Percentiles rank a stretch among this genome's conserved stretches.
These are phyloP conservation scores for Euzophera pinguis DNA, from an alignment of 2,888 invertebrate genomes.

Conservation along the genomic window DNA sequence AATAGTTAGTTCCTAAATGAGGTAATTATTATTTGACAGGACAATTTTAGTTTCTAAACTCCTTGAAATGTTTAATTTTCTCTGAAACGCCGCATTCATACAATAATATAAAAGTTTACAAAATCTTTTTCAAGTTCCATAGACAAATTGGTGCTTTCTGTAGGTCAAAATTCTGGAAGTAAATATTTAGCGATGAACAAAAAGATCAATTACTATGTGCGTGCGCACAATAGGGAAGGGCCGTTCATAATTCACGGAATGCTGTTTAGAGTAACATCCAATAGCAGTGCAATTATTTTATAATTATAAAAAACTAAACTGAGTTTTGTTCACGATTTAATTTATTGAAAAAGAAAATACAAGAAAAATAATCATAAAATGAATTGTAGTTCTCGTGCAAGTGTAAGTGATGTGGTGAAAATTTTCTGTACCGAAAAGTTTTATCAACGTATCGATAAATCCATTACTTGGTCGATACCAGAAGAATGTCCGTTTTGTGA, in stretches of 20 bases:
- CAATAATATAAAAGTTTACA: too few relatives aligned
- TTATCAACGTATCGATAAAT: conserved; percentile 3
- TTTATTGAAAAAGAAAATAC: too few relatives aligned
- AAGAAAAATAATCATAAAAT: background rate
- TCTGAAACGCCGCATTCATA: too few relatives aligned
- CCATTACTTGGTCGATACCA: conserved; percentile 28
- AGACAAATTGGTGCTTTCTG: too few relatives aligned
- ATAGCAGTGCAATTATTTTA: background rate
- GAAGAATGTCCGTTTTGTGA: conserved; percentile 44
- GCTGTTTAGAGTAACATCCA: conserved; percentile 1
- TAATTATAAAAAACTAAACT: background rate
- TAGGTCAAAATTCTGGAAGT: conserved; percentile 1
- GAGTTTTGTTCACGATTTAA: too few relatives aligned
- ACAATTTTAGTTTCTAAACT: too few relatives aligned
- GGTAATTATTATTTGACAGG: background rate
- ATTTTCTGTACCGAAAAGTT: background rate
- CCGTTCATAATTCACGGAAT: conserved; percentile 9
- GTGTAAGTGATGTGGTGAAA: conserved; percentile 1
- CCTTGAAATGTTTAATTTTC: too few relatives aligned
- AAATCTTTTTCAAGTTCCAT: too few relatives aligned
- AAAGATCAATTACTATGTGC: background rate
- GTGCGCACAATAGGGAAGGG: conserved; percentile 9
- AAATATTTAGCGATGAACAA: conserved; percentile 8
- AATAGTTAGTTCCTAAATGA: background rate
- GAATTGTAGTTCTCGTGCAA: background rate